phyloP scores from a whole-genome alignment of 2,888 invertebrate genomes.

The Phymatocera aterrima region DNA sequence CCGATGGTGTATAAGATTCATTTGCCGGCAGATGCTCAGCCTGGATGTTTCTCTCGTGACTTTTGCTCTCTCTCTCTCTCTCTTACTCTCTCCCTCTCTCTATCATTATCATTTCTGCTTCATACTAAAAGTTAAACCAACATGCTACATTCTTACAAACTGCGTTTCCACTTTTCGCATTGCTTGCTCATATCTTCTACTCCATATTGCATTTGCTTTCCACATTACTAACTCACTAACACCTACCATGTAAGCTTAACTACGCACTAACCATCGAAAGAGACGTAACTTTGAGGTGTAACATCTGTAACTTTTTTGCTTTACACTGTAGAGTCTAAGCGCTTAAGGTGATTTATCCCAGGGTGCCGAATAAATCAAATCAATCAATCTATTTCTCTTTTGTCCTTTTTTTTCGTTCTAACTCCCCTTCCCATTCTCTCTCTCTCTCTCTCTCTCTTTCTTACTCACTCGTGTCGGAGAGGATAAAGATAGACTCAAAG shows the following conservation, averaged over 20 bases:
- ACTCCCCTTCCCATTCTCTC: background rate
- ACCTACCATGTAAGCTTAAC: background rate
- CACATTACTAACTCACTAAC: background rate
- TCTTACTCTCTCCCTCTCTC: background rate
- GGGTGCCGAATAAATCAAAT: background rate
- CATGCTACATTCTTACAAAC: too few relatives aligned
- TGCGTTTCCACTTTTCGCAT: too few relatives aligned
- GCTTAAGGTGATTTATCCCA: constrained; percentile 13
- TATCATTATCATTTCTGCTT: too few relatives aligned
- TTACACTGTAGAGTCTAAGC: background rate
- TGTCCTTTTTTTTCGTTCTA: background rate
- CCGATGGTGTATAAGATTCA: background rate
- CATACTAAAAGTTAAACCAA: too few relatives aligned
- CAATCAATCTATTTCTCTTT: background rate
- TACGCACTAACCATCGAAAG: background rate
- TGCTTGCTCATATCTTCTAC: too few relatives aligned
- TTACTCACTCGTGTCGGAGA: background rate
- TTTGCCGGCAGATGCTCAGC: constrained; percentile 9
- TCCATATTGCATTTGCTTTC: background rate
- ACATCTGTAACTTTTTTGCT: background rate
- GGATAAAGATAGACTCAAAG: constrained; percentile 43
- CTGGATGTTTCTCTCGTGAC: background rate
- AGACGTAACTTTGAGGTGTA: background rate
- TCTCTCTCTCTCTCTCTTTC: background rate
- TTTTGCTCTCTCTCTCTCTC: background rate